Conservation (phyloP, 2,113 vertebrate species). For the Oryzias melastigma region DNA sequence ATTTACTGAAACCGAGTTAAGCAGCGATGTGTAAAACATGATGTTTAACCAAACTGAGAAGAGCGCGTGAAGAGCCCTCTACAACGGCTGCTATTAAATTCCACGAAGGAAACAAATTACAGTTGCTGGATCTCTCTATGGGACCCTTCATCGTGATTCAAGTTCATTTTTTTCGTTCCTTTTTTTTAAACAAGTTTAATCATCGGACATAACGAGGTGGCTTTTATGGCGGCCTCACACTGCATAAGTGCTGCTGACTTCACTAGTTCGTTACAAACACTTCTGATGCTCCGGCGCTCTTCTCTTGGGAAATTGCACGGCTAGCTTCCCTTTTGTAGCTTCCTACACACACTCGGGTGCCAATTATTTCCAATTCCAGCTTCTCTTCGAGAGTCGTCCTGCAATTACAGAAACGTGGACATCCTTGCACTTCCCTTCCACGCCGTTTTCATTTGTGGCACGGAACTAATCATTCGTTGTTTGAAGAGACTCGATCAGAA, state of each 20-base stretch:
- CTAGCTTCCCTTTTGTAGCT: slow-evolving; percentile 60
- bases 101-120: slow-evolving; percentile 24
- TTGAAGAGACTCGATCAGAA: slow-evolving; percentile 18
- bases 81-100: slow-evolving; percentile 37
- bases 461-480: slow-evolving; percentile 18
- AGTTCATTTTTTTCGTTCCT: slow-evolving; percentile 22
- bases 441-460: slow-evolving; percentile 48
- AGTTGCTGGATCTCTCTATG: slow-evolving; percentile 49
- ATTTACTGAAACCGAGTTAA: slow-evolving; percentile 56
- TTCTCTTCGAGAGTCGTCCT: slow-evolving; percentile 60
- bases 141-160: slow-evolving; percentile 54
- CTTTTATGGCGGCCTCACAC: slow-evolving; percentile 54
- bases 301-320: slow-evolving; percentile 66
- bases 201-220: slow-evolving; percentile 56
- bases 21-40: slow-evolving; percentile 59
- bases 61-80: slow-evolving; percentile 62
- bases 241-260: slow-evolving; percentile 62
- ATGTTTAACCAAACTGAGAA: slow-evolving; percentile 74
- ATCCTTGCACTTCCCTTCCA: slow-evolving; percentile 39
- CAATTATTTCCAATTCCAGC: slow-evolving; percentile 71
- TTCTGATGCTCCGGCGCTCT: slow-evolving; percentile 61
- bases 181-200: slow-evolving; percentile 57
- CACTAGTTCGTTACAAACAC: slow-evolving; percentile 64
- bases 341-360: slow-evolving; percentile 64
- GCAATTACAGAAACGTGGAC: slow-evolving; percentile 70